Evolutionary conservation across 2,888 invertebrate species (phyloP).

Genomic region (Arrhopalites spinosus): DNA sequence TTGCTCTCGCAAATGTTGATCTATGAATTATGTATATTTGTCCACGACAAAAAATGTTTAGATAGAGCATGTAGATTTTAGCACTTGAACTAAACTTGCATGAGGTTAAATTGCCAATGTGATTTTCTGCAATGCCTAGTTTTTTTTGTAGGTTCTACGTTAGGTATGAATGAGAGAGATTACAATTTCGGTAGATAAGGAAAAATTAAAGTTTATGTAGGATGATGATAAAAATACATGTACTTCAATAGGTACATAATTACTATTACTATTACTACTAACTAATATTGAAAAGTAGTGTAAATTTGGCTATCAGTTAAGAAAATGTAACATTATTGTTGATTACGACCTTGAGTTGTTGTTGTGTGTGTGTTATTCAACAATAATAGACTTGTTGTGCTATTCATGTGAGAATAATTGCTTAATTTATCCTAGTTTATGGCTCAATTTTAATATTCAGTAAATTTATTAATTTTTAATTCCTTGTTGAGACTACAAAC

Average conservation of each 20-base stretch:
- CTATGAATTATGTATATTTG: conserved; percentile 19
- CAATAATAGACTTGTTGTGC: not conserved
- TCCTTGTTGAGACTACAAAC: no score
- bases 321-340: not conserved
- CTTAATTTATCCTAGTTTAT: not conserved
- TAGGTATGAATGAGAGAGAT: conserved; percentile 12
- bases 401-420: not conserved
- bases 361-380: conserved; percentile 3
- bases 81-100: not conserved
- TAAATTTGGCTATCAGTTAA: no score
- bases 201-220: not conserved
- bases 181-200: conserved; percentile 13
- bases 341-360: conserved; percentile 26
- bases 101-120: not conserved
- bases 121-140: not conserved
- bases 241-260: no score
- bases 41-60: not conserved
- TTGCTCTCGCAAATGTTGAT: conserved; percentile 6
- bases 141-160: not conserved
- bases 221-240: conserved; percentile 16
- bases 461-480: no score
- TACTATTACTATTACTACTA: no score
- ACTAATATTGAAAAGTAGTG: no score
- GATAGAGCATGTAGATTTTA: conserved; percentile 2
- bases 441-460: no score